Evolutionary conservation across 2,888 invertebrate species (phyloP).

Genomic region (Spilosoma lubricipeda): DNA sequence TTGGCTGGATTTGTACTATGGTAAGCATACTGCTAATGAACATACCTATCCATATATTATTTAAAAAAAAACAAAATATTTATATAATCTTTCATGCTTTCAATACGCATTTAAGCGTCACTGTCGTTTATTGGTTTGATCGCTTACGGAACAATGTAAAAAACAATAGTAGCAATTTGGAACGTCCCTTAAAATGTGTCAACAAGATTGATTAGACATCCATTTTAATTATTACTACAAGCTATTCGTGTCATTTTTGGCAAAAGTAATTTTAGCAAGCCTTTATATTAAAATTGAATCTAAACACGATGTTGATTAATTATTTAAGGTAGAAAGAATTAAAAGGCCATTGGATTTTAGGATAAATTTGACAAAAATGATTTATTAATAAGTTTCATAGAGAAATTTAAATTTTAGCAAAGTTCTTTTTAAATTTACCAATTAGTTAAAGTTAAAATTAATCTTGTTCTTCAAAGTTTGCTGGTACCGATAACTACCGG

Average conservation of each 20-base stretch:
- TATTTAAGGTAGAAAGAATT: conserved; percentile 7
- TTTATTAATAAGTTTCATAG: background rate
- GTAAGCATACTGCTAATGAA: too few relatives aligned
- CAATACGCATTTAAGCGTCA: conserved; percentile 1
- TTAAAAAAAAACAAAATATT: background rate
- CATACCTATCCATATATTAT: too few relatives aligned
- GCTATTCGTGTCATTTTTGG: background rate
- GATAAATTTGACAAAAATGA: background rate
- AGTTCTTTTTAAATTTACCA: background rate
- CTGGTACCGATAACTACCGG: background rate
- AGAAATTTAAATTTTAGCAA: background rate
- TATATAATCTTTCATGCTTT: background rate
- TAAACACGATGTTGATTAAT: conserved; percentile 10
- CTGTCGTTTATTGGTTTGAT: conserved; percentile 1
- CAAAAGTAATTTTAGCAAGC: conserved; percentile 3
- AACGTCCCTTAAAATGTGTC: conserved; percentile 55
- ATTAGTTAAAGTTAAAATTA: background rate
- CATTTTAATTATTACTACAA: conserved; percentile 56
- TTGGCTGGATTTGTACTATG: too few relatives aligned
- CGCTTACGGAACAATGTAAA: background rate
- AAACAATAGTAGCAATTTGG: conserved; percentile 8
- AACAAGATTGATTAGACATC: conserved; percentile 69
- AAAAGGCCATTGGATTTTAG: background rate
- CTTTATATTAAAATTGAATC: conserved; percentile 10
- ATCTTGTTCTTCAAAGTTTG: background rate